Conservation (phyloP, 2,113 vertebrate genomes). For the Muntiacus reevesi region DNA sequence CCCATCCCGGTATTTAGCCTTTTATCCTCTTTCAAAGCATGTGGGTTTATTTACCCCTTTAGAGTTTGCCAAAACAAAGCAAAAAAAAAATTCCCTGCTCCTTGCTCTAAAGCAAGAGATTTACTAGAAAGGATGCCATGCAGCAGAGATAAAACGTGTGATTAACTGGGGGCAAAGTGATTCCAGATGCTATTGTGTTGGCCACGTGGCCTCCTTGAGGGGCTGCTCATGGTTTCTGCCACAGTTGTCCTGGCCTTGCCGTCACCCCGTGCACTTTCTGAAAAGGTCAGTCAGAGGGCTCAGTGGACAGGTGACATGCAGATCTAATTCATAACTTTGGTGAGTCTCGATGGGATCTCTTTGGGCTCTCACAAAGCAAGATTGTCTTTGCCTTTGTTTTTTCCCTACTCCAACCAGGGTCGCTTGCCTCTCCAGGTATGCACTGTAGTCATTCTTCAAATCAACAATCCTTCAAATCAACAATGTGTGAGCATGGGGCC, state of each 20-base stretch:
- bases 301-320: background rate
- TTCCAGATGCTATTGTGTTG: constrained; percentile 13
- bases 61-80: background rate
- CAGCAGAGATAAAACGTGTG: constrained; percentile 5
- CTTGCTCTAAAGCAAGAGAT: background rate
- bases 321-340: background rate
- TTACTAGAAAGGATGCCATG: constrained; percentile 36
- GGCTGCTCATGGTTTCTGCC: background rate
- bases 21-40: background rate
- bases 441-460: background rate
- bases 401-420: rapidly evolving
- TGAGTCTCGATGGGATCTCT: background rate
- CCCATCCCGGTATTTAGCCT: background rate
- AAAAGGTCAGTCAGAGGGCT: background rate
- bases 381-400: background rate
- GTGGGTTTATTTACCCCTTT: background rate
- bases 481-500: background rate
- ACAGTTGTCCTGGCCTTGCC: background rate
- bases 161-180: background rate
- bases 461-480: background rate
- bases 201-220: background rate
- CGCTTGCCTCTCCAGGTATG: background rate
- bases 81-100: background rate
- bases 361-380: background rate
- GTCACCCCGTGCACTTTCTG: background rate